Conservation (phyloP, 2,888 invertebrate species). For the Hirtodrosophila duncani region DNA sequence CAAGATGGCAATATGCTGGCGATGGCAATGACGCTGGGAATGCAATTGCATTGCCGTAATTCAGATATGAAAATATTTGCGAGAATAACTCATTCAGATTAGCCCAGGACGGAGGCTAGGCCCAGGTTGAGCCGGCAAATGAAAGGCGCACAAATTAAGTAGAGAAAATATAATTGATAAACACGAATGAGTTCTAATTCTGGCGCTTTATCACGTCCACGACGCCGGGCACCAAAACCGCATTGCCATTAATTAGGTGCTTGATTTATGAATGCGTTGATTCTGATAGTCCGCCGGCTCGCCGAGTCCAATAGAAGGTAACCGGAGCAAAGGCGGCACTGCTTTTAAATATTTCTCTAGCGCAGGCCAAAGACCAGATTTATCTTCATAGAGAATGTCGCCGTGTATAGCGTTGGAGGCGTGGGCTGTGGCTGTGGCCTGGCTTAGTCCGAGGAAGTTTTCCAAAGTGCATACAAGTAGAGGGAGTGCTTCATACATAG, state of each 20-base stretch:
- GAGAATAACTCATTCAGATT: constrained; percentile 65
- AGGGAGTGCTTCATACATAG: no score
- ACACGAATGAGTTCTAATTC: constrained; percentile 62
- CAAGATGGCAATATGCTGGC: constrained; percentile 9
- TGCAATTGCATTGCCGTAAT: constrained; percentile 25
- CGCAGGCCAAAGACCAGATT: constrained; percentile 20
- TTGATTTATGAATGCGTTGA: constrained; percentile 69
- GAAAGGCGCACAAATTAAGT: constrained; percentile 56
- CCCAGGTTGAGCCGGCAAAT: constrained; percentile 27
- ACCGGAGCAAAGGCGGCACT: not conserved
- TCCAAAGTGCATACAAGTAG: no score
- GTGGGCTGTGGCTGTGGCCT: constrained; percentile 14
- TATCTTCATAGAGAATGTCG: not conserved
- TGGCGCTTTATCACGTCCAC: constrained; percentile 43
- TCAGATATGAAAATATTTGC: constrained; percentile 54
- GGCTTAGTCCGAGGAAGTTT: not conserved
- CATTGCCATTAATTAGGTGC: constrained; percentile 72
- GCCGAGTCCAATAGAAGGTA: constrained; percentile 4
- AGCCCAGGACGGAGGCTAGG: constrained; percentile 27
- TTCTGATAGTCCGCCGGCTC: constrained; percentile 25
- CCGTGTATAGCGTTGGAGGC: constrained; percentile 23
- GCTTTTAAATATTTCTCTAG: constrained; percentile 19
- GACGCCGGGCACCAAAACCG: not conserved
- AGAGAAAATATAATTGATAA: constrained; percentile 65
- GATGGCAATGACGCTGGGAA: constrained; percentile 18